phyloP scores from a whole-genome alignment of 2,888 invertebrate species.

The Limnephilus rhombicus region DNA sequence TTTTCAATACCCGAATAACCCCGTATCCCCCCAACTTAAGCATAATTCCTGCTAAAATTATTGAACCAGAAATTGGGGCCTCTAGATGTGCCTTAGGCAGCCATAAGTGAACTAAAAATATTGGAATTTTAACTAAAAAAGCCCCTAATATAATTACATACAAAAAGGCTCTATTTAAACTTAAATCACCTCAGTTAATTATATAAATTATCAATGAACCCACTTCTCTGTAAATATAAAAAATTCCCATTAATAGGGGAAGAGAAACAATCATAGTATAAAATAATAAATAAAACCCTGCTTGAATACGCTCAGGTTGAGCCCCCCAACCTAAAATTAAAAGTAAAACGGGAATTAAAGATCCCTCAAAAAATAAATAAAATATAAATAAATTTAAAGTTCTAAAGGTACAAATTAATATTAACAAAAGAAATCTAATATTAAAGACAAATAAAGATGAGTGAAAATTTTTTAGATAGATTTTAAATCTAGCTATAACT shows the following conservation, averaged over 20 bases:
- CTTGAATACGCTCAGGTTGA: too few species aligned
- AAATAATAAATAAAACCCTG: too few species aligned
- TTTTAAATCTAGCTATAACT: constrained; percentile 73
- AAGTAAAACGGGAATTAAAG: constrained; percentile 79
- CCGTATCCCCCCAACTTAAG: constrained; percentile 87
- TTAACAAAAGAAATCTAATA: constrained; percentile 68
- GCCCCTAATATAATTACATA: constrained; percentile 75
- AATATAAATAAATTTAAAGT: constrained; percentile 80
- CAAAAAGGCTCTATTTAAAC: constrained; percentile 69
- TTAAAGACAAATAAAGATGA: too few species aligned
- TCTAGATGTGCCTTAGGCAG: constrained; percentile 87
- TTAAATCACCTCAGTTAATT: constrained; percentile 67
- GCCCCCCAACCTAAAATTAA: too few species aligned
- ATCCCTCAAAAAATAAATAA: constrained; percentile 85
- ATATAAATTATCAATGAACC: constrained; percentile 78
- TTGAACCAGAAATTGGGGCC: constrained; percentile 84
- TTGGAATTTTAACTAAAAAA: constrained; percentile 85
- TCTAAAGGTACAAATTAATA: constrained; percentile 78
- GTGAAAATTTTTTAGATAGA: too few species aligned
- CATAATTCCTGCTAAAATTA: constrained; percentile 85
- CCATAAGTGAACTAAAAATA: constrained; percentile 84
- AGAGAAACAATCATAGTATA: too few species aligned
- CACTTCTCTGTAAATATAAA: constrained; percentile 79
- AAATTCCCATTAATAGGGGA: constrained; percentile 68
- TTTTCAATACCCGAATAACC: accelerated